phyloP scores from a whole-genome alignment of 1,140 invertebrate species.

The Elymnias hypermnestra region DNA sequence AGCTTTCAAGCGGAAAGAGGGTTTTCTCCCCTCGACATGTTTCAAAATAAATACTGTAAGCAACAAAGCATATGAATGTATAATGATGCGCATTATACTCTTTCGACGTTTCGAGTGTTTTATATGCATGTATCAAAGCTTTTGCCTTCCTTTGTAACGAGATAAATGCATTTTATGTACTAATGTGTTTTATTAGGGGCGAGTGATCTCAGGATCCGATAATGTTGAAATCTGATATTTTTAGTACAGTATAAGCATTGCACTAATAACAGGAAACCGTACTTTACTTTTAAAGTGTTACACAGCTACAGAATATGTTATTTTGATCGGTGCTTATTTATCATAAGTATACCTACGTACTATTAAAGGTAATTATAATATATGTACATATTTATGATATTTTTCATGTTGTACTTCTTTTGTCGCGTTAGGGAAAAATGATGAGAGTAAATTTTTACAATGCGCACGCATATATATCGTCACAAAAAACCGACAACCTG shows the following conservation, averaged over 20 bases:
- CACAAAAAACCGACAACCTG: too few relatives aligned
- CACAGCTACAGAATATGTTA: too few relatives aligned
- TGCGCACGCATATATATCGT: too few relatives aligned
- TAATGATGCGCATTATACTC: constrained; percentile 72
- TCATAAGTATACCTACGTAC: constrained; percentile 1
- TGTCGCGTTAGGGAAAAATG: too few relatives aligned
- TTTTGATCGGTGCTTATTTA: too few relatives aligned
- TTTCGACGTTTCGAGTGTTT: constrained; percentile 70
- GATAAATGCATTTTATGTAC: constrained; percentile 54
- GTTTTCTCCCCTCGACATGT: constrained; percentile 66
- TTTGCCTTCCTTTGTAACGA: constrained; percentile 69
- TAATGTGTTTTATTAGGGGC: constrained; percentile 41
- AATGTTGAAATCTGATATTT: constrained; percentile 59
- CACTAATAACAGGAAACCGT: constrained; percentile 12
- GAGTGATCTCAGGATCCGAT: constrained; percentile 53
- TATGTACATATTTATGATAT: too few relatives aligned
- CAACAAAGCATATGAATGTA: constrained; percentile 73
- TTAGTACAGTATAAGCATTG: constrained; percentile 28
- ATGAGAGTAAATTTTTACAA: too few relatives aligned
- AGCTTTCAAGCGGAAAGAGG: constrained; percentile 68
- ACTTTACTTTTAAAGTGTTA: too few relatives aligned
- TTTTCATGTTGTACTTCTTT: too few relatives aligned
- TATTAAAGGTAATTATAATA: too few relatives aligned
- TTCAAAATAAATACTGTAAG: constrained; percentile 74
- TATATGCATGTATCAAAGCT: constrained; percentile 63